Percentiles rank a stretch among this genome's conserved stretches.
phyloP scores from a whole-genome alignment of 2,888 invertebrate species.

The Rotaria sp. region DNA sequence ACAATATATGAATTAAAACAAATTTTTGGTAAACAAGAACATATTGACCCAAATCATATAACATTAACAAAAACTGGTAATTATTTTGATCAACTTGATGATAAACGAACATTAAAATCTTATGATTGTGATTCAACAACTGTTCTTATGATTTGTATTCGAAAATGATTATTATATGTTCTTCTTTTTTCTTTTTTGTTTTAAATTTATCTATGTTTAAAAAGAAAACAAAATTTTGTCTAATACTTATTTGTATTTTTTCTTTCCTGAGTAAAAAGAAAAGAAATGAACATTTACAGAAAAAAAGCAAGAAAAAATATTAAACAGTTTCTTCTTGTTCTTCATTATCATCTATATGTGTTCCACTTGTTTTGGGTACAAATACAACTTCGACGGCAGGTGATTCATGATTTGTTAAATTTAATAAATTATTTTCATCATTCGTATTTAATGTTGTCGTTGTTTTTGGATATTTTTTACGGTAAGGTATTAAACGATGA shows the following conservation, averaged over 20 bases:
- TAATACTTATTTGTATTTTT: not conserved
- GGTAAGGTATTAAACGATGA: not conserved
- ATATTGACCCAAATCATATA: not conserved
- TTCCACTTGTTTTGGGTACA: not conserved
- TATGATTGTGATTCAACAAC: not conserved
- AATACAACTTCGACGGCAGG: not conserved
- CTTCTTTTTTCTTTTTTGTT: too few relatives aligned
- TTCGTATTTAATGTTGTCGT: not conserved
- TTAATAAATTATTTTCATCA: not conserved
- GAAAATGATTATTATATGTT: not conserved
- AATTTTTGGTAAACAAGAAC: conserved; percentile 23
- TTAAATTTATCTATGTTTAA: not conserved
- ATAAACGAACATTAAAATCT: not conserved
- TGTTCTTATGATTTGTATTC: not conserved
- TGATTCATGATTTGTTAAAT: not conserved
- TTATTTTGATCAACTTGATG: conserved; percentile 8
- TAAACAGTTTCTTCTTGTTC: conserved; percentile 3
- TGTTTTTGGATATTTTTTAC: not conserved
- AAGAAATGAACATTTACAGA: not conserved
- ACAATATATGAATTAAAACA: conserved; percentile 3
- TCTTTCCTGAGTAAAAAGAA: not conserved
- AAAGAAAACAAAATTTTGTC: not conserved
- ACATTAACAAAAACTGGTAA: not conserved
- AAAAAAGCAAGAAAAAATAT: not conserved
- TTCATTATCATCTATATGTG: not conserved